Percentiles rank a stretch among this genome's conserved stretches.
These are phyloP conservation scores for Zalophus californianus DNA, from an alignment of 2,797 vertebrate species.

Conservation along the genomic window DNA sequence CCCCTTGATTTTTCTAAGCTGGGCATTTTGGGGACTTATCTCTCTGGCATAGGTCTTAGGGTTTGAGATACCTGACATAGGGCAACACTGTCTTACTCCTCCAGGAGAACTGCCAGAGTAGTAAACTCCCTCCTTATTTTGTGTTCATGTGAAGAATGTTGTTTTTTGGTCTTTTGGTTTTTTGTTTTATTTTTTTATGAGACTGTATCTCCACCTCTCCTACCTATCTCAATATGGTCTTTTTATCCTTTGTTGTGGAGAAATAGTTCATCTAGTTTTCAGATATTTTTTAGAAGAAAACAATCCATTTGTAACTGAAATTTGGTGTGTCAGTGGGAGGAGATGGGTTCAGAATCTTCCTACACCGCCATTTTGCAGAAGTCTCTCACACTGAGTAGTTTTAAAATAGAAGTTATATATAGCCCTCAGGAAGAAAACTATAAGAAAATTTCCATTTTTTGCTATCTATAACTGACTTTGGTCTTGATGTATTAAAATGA, in stretches of 20 bases:
- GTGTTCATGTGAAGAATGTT: background rate
- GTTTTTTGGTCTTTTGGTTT: background rate
- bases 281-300: background rate
- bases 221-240: background rate
- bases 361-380: background rate
- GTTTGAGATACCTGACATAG: background rate
- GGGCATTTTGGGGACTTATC: background rate
- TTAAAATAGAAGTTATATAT: background rate
- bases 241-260: background rate
- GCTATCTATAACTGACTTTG: background rate
- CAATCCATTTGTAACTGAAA: background rate
- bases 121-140: background rate
- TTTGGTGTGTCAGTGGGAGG: background rate
- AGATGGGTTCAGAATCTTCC: background rate
- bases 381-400: background rate
- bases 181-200: background rate
- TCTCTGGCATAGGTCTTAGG: background rate
- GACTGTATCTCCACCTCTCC: background rate
- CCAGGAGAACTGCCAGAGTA: background rate
- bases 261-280: background rate
- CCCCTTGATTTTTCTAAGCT: background rate
- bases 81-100: background rate
- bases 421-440: background rate
- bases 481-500: background rate
- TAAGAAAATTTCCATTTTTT: background rate